These are phyloP conservation scores for Meta bourneti DNA, from an alignment of 2,888 invertebrate genomes.

Conservation along the genomic window DNA sequence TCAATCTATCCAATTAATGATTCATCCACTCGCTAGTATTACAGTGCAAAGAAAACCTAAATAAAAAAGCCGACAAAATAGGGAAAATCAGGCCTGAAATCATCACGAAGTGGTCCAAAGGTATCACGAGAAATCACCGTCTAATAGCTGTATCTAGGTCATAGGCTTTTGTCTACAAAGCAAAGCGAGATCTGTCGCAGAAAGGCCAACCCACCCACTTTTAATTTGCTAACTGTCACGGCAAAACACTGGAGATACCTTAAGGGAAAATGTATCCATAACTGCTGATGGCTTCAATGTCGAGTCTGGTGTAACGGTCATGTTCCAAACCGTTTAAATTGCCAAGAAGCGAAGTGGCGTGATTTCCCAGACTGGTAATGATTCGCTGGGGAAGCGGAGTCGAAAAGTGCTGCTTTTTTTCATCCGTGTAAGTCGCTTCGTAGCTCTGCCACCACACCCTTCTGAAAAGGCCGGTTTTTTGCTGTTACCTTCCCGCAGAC, in stretches of 20 bases:
- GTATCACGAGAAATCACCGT: slow-evolving; percentile 21
- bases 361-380: slow-evolving; percentile 24
- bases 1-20: slow-evolving; percentile 9
- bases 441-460: slow-evolving; percentile 68
- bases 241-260: slow-evolving; percentile 1
- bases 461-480: slow-evolving; percentile 7
- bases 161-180: slow-evolving; percentile 37
- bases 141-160: slow-evolving; percentile 29
- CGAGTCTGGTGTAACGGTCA: slow-evolving; percentile 10
- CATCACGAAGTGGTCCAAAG: slow-evolving; percentile 39
- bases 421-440: slow-evolving; percentile 59
- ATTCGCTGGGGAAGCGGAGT: not conserved
- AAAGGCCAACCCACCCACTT: slow-evolving; percentile 46
- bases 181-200: not conserved
- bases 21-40: not conserved
- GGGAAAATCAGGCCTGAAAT: slow-evolving; percentile 30
- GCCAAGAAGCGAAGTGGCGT: not conserved
- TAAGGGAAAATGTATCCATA: slow-evolving; percentile 4
- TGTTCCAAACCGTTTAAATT: slow-evolving; percentile 26
- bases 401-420: slow-evolving; percentile 3
- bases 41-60: not conserved
- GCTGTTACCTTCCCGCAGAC: not conserved
- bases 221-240: slow-evolving; percentile 18
- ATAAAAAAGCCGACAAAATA: not conserved
- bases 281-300: slow-evolving; percentile 25